phyloP scores from a whole-genome alignment of 2,113 vertebrate genomes.

The Acanthochromis polyacanthus region DNA sequence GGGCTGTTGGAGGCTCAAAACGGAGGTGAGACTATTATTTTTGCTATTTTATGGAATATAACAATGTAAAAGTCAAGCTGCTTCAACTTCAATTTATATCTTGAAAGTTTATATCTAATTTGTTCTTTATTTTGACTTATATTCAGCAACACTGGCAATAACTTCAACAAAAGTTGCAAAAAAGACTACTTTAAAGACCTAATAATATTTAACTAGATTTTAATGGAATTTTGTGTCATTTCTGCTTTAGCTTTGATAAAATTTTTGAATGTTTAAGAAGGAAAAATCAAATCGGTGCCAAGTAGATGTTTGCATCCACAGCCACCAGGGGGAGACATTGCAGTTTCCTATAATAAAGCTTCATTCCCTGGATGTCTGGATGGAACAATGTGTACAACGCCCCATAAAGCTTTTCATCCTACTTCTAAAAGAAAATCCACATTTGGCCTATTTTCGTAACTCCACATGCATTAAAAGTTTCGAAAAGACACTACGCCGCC shows the following conservation, averaged over 20 bases:
- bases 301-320: slow-evolving; percentile 32
- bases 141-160: neutral
- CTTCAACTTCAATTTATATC: neutral
- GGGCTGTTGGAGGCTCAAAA: slow-evolving; percentile 37
- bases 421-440: slow-evolving; percentile 39
- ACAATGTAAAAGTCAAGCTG: neutral
- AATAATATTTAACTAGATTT: neutral
- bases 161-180: neutral
- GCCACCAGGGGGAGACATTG: slow-evolving; percentile 79
- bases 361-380: slow-evolving; percentile 68
- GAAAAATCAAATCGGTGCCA: slow-evolving; percentile 30
- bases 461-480: slow-evolving; percentile 38
- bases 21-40: slow-evolving; percentile 19
- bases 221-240: neutral
- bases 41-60: neutral
- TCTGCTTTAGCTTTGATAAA: neutral
- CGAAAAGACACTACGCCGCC: neutral
- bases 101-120: neutral
- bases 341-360: slow-evolving; percentile 58
- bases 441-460: slow-evolving; percentile 28
- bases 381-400: slow-evolving; percentile 85
- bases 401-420: slow-evolving; percentile 76
- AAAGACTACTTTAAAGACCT: neutral
- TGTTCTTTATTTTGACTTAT: neutral
- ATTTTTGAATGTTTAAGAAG: neutral